Percentiles rank a stretch among this genome's conserved stretches.
phyloP scores from a whole-genome alignment of 2,113 vertebrate species.

The human region GRCh38 chr9:29069001-29069500 shows the following conservation, averaged over 20 bases:
- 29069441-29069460: not conserved
- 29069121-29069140: not conserved
- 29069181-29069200: not conserved
- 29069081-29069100: not conserved
- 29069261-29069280: not conserved
- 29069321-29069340: not conserved
- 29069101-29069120: not conserved
- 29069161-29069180: not conserved
- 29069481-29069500: not conserved
- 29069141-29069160: not conserved
- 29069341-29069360: not conserved
- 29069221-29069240: not conserved
- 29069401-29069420: not conserved
- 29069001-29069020: not conserved
- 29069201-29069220: not conserved
- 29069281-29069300: not conserved
- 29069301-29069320: not conserved
- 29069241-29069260: not conserved
- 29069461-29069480: not conserved
- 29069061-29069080: not conserved
- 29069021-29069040: not conserved
- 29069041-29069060: not conserved
- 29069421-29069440: not conserved
- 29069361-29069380: not conserved
- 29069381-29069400: not conserved